These are phyloP conservation scores for Helarctos malayanus DNA, from an alignment of 2,797 vertebrate genomes.

Conservation along the genomic window DNA sequence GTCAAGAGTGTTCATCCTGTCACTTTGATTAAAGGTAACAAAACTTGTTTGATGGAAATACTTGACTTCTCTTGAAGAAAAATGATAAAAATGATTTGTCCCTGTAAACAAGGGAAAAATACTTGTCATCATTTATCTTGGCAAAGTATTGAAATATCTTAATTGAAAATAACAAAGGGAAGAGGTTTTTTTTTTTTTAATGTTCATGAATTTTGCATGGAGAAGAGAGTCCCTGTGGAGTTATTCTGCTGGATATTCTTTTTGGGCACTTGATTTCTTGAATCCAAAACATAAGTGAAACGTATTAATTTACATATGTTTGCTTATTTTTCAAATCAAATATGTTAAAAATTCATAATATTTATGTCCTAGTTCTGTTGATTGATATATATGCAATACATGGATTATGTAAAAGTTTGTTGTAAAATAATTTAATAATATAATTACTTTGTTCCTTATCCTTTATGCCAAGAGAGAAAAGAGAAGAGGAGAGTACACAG, in stretches of 20 bases:
- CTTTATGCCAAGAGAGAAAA: not conserved
- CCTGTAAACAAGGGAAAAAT: slow-evolving; percentile 24
- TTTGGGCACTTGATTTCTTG: slow-evolving; percentile 39
- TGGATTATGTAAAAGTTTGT: slow-evolving; percentile 22
- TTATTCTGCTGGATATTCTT: slow-evolving; percentile 34
- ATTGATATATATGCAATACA: not conserved
- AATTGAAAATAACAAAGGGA: slow-evolving; percentile 57
- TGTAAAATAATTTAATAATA: not conserved
- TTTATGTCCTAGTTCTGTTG: not conserved
- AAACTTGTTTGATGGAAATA: slow-evolving; percentile 50
- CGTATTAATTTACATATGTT: slow-evolving; percentile 30
- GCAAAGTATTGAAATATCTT: slow-evolving; percentile 18
- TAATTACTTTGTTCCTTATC: not conserved
- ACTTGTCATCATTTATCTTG: slow-evolving; percentile 42
- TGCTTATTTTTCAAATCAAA: slow-evolving; percentile 25
- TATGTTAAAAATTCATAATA: slow-evolving; percentile 35
- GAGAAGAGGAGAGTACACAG: not conserved
- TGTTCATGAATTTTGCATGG: slow-evolving; percentile 2
- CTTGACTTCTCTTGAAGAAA: slow-evolving; percentile 7
- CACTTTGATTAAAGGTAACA: slow-evolving; percentile 46
- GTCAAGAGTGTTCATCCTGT: not conserved
- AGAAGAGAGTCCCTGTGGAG: not conserved
- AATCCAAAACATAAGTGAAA: slow-evolving; percentile 40
- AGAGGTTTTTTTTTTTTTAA: not conserved
- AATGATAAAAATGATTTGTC: slow-evolving; percentile 11